Percentiles rank a stretch among this genome's conserved stretches.
phyloP scores from a whole-genome alignment of 1,140 invertebrate species.

The Mycetomoellerius zeteki region DNA sequence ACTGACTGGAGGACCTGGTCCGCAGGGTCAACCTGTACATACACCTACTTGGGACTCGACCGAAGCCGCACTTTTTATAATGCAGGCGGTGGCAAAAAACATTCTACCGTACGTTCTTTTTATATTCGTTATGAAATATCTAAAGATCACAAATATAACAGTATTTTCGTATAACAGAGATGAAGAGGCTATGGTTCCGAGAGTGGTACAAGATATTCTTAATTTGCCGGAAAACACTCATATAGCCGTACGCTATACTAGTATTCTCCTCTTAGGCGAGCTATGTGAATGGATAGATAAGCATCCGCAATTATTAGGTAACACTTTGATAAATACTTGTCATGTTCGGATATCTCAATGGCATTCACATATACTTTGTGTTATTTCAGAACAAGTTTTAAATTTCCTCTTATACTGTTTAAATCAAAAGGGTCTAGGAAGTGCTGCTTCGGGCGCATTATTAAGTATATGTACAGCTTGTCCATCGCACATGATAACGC shows the following conservation, averaged over 20 bases:
- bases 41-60: slow-evolving; percentile 95
- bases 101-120: slow-evolving; percentile 94
- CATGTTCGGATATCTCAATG: not conserved
- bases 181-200: slow-evolving; percentile 96
- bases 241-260: slow-evolving; percentile 95
- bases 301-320: slow-evolving; percentile 93
- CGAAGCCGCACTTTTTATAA: slow-evolving; percentile 98
- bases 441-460: slow-evolving; percentile 92
- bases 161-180: slow-evolving; percentile 88
- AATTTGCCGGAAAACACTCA: slow-evolving; percentile 94
- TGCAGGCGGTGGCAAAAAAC: slow-evolving; percentile 98
- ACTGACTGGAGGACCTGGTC: slow-evolving; percentile 84
- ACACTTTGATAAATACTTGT: slow-evolving; percentile 40
- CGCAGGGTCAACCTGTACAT: slow-evolving; percentile 84
- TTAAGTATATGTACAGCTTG: slow-evolving; percentile 93
- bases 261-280: slow-evolving; percentile 96
- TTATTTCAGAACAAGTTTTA: slow-evolving; percentile 91
- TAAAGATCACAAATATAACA: not conserved
- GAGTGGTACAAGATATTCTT: slow-evolving; percentile 96
- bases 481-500: slow-evolving; percentile 92
- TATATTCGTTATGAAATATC: not conserved
- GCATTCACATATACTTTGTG: slow-evolving; percentile 29
- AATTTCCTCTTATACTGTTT: slow-evolving; percentile 93
- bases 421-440: slow-evolving; percentile 91
- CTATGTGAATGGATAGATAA: slow-evolving; percentile 98